Evolutionary conservation across 2,113 vertebrate species (phyloP).

Genomic region (Gopherus flavomarginatus): DNA sequence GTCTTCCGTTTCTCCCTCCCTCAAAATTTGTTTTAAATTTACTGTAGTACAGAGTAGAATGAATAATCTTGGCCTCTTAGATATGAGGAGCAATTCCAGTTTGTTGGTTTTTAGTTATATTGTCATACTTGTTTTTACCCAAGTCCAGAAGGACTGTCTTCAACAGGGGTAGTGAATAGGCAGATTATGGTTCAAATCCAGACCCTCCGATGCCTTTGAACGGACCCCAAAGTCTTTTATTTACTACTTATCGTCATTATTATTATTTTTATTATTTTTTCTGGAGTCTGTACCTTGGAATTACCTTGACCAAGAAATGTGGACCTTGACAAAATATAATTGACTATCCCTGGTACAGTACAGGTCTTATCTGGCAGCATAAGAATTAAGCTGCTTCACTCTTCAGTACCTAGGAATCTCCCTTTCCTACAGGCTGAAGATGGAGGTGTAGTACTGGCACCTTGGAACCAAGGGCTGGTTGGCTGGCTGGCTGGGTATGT

Average conservation of each 20-base stretch:
- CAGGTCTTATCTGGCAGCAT: background rate
- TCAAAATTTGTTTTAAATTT: background rate
- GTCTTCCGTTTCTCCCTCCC: fast-evolving
- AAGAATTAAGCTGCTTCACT: background rate
- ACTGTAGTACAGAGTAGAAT: background rate
- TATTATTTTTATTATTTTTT: too few species aligned
- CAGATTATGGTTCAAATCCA: too few species aligned
- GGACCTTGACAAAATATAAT: too few species aligned
- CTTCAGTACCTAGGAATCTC: background rate
- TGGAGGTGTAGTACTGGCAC: fast-evolving
- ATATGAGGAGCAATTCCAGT: conserved; percentile 8
- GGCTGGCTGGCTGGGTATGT: background rate
- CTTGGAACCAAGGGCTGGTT: fast-evolving
- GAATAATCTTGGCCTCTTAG: background rate
- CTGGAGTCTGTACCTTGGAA: too few species aligned
- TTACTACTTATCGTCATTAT: too few species aligned
- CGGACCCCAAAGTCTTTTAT: too few species aligned
- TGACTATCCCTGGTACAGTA: too few species aligned
- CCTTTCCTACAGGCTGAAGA: background rate
- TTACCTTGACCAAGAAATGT: too few species aligned
- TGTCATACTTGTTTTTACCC: fast-evolving
- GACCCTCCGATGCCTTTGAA: too few species aligned
- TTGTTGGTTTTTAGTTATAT: background rate
- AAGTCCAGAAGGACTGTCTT: background rate
- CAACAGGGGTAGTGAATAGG: too few species aligned